phyloP scores from a whole-genome alignment of 2,888 invertebrate genomes.

The Lamellibrachia columna region DNA sequence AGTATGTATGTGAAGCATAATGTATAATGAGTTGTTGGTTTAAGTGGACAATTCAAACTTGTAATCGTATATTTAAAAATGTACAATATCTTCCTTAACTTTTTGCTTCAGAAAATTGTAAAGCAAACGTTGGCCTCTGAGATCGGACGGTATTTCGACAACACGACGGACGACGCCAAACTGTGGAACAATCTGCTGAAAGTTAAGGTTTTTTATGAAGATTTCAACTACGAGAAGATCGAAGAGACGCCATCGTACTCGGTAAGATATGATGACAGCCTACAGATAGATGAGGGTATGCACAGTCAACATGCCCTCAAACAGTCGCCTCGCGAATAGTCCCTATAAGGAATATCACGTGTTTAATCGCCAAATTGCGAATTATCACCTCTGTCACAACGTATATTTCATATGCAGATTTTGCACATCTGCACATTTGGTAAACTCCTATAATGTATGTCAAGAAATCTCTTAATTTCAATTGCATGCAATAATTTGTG shows the following conservation, averaged over 20 bases:
- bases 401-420: too few relatives aligned
- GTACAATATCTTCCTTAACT: background rate
- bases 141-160: background rate
- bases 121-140: background rate
- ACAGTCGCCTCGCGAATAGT: background rate
- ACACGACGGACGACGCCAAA: background rate
- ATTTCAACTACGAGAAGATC: slow-evolving; percentile 30
- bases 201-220: slow-evolving; percentile 23
- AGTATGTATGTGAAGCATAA: too few relatives aligned
- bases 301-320: background rate
- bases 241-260: slow-evolving; percentile 21
- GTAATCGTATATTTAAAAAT: too few relatives aligned
- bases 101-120: background rate
- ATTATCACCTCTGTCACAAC: too few relatives aligned
- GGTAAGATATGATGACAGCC: background rate
- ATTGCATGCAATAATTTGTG: too few relatives aligned
- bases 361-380: too few relatives aligned
- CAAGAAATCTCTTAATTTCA: too few relatives aligned
- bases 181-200: slow-evolving; percentile 22
- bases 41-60: too few relatives aligned
- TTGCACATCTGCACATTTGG: too few relatives aligned
- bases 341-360: too few relatives aligned
- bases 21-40: too few relatives aligned
- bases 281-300: background rate
- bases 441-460: too few relatives aligned